Percentiles rank a stretch among this genome's conserved stretches.
Conservation (phyloP, 1,140 invertebrate genomes). For the Saxidomus purpurata region DNA sequence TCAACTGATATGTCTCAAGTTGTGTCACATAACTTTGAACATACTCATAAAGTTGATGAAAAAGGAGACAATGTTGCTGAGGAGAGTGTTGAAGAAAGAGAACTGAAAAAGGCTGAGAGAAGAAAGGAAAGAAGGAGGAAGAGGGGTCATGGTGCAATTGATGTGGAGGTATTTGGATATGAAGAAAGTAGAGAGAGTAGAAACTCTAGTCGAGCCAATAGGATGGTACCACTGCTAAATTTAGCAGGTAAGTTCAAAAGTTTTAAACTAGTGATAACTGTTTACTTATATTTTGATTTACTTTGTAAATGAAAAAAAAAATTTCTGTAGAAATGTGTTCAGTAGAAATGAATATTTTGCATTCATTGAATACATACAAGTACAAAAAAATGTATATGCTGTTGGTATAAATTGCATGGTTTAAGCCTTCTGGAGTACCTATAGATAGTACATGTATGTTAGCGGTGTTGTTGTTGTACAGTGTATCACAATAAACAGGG, state of each 20-base stretch:
- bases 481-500: too few relatives aligned
- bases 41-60: neutral
- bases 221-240: constrained; percentile 62
- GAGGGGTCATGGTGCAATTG: constrained; percentile 64
- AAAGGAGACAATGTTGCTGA: constrained; percentile 7
- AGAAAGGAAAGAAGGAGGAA: constrained; percentile 54
- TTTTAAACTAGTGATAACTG: neutral
- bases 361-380: too few relatives aligned
- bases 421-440: too few relatives aligned
- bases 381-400: too few relatives aligned
- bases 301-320: too few relatives aligned
- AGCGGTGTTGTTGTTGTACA: too few relatives aligned
- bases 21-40: constrained; percentile 42
- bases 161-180: constrained; percentile 68
- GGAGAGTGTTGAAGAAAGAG: constrained; percentile 19
- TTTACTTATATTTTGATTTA: too few relatives aligned
- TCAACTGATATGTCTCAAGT: constrained; percentile 60
- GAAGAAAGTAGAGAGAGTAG: constrained; percentile 60
- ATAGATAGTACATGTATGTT: too few relatives aligned
- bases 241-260: constrained; percentile 40
- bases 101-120: constrained; percentile 22
- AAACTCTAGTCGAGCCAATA: constrained; percentile 54
- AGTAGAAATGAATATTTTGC: too few relatives aligned
- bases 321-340: too few relatives aligned
- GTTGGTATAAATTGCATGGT: too few relatives aligned